Percentiles rank a stretch among this genome's conserved stretches.
Evolutionary conservation across 2,113 vertebrate species (phyloP).

Genomic region (Megaceryle torquata): DNA sequence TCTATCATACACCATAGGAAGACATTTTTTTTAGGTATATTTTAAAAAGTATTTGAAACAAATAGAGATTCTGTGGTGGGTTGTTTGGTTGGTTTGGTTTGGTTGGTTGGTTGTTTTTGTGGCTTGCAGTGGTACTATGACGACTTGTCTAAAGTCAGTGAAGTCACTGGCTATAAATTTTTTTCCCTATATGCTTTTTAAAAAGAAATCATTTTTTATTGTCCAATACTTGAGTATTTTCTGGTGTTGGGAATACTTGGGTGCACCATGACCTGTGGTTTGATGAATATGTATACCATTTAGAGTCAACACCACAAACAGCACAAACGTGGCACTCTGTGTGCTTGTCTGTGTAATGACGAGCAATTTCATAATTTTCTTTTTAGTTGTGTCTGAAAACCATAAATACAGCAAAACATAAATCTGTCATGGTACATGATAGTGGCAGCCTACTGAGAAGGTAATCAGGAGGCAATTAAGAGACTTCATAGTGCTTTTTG

Average conservation of each 20-base stretch:
- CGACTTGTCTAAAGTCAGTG: background rate
- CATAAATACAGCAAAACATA: conserved; percentile 10
- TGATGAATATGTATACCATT: background rate
- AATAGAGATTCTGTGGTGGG: too few species aligned
- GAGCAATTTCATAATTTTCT: background rate
- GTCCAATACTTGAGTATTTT: conserved; percentile 23
- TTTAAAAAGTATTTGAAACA: background rate
- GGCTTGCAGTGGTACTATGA: background rate
- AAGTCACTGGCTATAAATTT: background rate
- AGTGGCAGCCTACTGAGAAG: conserved; percentile 27
- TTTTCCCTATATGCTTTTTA: background rate
- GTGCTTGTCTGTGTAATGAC: background rate
- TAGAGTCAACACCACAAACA: background rate
- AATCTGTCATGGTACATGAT: conserved; percentile 29
- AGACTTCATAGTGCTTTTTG: conserved; percentile 32
- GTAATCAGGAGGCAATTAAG: conserved; percentile 45
- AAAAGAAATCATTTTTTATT: conserved; percentile 20
- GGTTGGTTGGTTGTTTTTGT: too few species aligned
- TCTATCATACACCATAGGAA: background rate
- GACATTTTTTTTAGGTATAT: background rate
- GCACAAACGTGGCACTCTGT: background rate
- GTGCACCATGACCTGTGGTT: background rate
- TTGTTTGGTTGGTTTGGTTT: too few species aligned
- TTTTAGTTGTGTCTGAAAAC: conserved; percentile 23
- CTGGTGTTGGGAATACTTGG: background rate